Conservation (phyloP, 2,113 vertebrate genomes). For the Saimiri boliviensis region DNA sequence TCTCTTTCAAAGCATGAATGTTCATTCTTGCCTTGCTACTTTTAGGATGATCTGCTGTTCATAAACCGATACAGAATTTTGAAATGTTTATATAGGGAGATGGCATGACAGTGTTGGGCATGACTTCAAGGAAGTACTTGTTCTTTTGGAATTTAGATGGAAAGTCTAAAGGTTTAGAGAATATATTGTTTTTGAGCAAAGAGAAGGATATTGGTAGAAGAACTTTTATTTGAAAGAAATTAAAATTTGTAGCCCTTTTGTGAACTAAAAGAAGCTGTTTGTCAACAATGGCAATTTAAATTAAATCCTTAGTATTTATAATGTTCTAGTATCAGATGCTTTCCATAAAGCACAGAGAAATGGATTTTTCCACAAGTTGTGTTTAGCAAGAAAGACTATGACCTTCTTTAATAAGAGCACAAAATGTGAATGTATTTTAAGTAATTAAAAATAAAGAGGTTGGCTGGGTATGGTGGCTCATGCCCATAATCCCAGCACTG, state of each 20-base stretch:
- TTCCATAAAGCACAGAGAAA: constrained; percentile 22
- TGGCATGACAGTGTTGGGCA: background rate
- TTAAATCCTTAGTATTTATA: constrained; percentile 39
- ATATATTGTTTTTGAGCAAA: constrained; percentile 22
- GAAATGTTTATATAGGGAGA: background rate
- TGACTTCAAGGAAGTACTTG: background rate
- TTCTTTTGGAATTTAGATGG: constrained; percentile 28
- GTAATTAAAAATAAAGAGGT: background rate
- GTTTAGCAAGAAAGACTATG: constrained; percentile 15
- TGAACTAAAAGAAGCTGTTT: constrained; percentile 47
- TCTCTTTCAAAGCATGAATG: background rate
- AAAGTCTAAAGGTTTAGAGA: constrained; percentile 25
- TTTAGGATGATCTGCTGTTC: background rate
- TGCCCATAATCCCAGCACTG: too few species aligned
- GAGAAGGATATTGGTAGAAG: background rate
- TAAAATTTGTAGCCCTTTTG: constrained; percentile 3
- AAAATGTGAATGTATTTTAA: constrained; percentile 34
- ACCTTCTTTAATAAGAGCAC: background rate
- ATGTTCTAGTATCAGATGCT: constrained; percentile 18
- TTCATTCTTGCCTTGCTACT: background rate
- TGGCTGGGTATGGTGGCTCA: too few species aligned
- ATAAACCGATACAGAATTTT: background rate
- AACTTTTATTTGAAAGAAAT: constrained; percentile 41
- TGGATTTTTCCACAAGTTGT: constrained; percentile 11
- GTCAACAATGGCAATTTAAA: constrained; percentile 19